Evolutionary conservation across 2,797 vertebrate genomes (phyloP).

Genomic region (Peromyscus nudipes): DNA sequence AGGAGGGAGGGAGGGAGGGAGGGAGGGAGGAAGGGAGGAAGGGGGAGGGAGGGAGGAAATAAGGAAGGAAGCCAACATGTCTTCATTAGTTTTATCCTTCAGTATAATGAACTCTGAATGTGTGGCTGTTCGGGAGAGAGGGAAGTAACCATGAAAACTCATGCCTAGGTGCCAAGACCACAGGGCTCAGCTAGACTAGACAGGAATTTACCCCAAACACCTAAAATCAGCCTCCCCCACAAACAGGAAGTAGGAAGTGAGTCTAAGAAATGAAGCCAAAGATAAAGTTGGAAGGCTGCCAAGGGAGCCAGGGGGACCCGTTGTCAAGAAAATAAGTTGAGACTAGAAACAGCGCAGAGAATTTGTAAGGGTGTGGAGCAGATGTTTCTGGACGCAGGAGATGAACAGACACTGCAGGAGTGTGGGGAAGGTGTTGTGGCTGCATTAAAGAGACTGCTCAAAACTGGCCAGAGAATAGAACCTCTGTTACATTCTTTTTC

Average conservation of each 20-base stretch:
- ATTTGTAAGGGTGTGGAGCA: not conserved
- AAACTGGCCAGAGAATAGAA: not conserved
- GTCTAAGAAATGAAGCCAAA: slow-evolving; percentile 45
- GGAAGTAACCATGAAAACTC: not conserved
- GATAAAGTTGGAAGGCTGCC: not conserved
- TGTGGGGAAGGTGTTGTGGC: not conserved
- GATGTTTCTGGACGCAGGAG: not conserved
- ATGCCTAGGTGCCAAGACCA: not conserved
- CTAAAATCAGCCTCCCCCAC: not conserved
- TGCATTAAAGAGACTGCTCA: not conserved
- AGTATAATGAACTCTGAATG: not conserved
- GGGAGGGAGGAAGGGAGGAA: rapidly evolving
- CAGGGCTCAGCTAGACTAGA: not conserved
- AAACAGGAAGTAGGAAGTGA: slow-evolving; percentile 37
- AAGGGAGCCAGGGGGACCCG: not conserved
- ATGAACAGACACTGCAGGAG: not conserved
- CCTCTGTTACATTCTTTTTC: not conserved
- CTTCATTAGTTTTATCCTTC: not conserved
- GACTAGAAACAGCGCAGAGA: not conserved
- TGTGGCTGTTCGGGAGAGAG: not conserved
- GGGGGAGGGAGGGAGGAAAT: not conserved
- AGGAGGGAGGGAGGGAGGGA: not conserved
- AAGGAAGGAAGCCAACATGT: not conserved
- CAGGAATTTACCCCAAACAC: slow-evolving; percentile 20
- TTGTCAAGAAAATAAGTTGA: not conserved